Base-by-base conservation (phyloP, 2,888 invertebrate genomes). In the Lepidonotus clava region DNA sequence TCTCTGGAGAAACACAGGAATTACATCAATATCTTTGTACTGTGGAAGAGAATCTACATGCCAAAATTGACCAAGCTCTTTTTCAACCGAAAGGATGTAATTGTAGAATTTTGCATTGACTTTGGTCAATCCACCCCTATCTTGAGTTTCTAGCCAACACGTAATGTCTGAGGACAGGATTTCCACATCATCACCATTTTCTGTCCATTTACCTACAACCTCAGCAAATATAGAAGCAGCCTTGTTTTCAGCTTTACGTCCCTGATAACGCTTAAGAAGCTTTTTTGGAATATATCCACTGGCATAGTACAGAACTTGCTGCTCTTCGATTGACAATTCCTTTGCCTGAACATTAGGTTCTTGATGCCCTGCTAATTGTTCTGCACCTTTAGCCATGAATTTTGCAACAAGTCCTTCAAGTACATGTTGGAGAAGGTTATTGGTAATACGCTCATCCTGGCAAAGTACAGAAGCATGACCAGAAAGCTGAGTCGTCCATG, bases 211-310 rank as follows among this genome's bases (percentile, higher is more conserved):
- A 11, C 28, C 14, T 8, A 76, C 77, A 34, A 76, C 28, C 11
- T 18, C 32, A 32, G 28, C 6, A 36, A 34, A 76, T 8, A 76
- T 8, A 11, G 14, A 5, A 6, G 77, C 77, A 8, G 38, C 77
- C 28, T 76, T 28, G n/a, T 76, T 76, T 76, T 28, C 8, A 14
- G 77, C 8, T 28, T 11, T 11, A 18, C 38, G 6, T 28, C 21
- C 21, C 21, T 28, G 6, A 34, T 32, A 76, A 8, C 77, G 18
- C 18, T 36, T 28, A 14, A 51, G 18, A 21, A 83, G 32, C 36
- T 83, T 83, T 11, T 18, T 51, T 32, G 56, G 56, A 32, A 83
- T 83, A 56, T 28, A 83, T 14, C 83, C 56, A 21, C 24, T n/a
- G 8, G 53, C 56, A 83, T 53, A 53, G n/a, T 76, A 36, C 6